Evolutionary conservation across 2,888 invertebrate genomes (phyloP), one percentile per base, ranked within the genome.

Genomic region (Drosophila mercatorum): DNA sequence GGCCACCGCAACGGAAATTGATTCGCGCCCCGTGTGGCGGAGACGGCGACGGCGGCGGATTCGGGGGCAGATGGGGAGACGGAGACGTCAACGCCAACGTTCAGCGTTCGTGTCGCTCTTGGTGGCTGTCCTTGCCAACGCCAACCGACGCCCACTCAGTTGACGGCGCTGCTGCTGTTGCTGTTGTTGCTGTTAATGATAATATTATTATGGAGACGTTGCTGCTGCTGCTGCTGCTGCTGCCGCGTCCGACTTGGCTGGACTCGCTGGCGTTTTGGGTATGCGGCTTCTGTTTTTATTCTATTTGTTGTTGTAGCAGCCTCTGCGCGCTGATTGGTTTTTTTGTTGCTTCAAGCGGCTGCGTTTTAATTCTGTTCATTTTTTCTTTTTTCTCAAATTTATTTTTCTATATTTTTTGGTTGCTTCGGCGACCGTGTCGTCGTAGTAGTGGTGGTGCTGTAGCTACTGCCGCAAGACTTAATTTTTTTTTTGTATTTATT

Each of bases 1-100:
- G 81, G 80, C 83, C 78, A 85, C 82, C 81, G 83, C 85, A 84
- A 78, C 89, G 89, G 88, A 88, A 88, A 88, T 88, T 87, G 83
- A 85, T 87, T 89, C 75, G 88, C 82, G 86, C 78, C 67, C 65
- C 72, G 84, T 70, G 67, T 66, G 63, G 52, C 62, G 62, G 52
- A 47, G 52, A 53, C 55, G 68, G 55, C 31, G 57, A 69, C 66
- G 56, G 49, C 17, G 55, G 51, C 59, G 61, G 22, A 22, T 22
- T 22, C 22, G 22, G 26, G 0, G 40, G 6, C 26, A 47, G 67
- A 53, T 53, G 47, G 58, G 40, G 5, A 34, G 60, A 46, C 56
- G 67, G 7, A 43, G 47, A 62, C 59, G 68, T 34, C 55, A 58
- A 68, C 71, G 66, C 36, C 62, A 51, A 44, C 72, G 73, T 43